phyloP scores from a whole-genome alignment of 2,888 invertebrate genomes.

The Scelioninae gen. 1 region DNA sequence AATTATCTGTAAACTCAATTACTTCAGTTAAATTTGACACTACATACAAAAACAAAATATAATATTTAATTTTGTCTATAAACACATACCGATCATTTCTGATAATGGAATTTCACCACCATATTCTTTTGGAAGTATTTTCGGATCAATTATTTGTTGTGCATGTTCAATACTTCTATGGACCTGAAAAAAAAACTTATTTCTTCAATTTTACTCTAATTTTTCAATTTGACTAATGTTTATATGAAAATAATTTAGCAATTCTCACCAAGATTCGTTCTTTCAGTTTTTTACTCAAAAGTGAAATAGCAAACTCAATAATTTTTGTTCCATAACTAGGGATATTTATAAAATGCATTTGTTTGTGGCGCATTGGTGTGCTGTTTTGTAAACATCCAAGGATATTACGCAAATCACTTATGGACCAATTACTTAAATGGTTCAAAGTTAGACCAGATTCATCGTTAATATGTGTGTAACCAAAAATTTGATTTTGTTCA shows the following conservation, averaged over 20 bases:
- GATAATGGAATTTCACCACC: conserved; percentile 92
- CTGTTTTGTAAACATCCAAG: no score
- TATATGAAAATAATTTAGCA: no score
- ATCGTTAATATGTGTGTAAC: conserved; percentile 93
- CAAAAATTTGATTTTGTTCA: conserved; percentile 92
- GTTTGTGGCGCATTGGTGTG: no score
- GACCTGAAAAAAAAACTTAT: conserved; percentile 83
- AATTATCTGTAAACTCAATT: conserved; percentile 77
- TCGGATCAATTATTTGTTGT: conserved; percentile 88
- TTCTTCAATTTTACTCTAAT: no score
- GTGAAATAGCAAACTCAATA: no score
- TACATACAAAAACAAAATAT: background rate
- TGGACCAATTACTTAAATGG: no score
- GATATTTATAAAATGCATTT: no score
- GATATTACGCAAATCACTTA: no score
- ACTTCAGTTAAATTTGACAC: background rate
- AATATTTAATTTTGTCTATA: background rate
- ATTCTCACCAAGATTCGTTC: no score
- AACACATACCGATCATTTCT: conserved; percentile 90
- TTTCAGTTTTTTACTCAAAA: no score
- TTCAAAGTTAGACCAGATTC: conserved; percentile 93
- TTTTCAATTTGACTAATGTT: no score
- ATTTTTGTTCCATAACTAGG: no score
- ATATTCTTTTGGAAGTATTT: conserved; percentile 93
- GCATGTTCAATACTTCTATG: conserved; percentile 91